Conservation (phyloP, 2,113 vertebrate genomes). For the Meriones unguiculatus region DNA sequence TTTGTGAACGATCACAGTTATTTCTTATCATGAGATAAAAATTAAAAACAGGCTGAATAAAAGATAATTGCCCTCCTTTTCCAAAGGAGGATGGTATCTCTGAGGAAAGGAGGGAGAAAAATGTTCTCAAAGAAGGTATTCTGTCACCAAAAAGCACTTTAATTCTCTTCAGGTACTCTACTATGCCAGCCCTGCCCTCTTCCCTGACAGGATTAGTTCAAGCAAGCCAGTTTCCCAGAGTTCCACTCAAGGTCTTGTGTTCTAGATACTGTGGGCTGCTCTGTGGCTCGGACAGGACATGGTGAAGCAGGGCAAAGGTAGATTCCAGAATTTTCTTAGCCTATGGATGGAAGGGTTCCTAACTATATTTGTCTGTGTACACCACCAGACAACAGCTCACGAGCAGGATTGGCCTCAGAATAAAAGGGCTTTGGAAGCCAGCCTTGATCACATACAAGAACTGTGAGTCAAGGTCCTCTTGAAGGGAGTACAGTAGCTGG, state of each 20-base stretch:
- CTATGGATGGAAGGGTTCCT: neutral
- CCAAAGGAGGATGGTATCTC: constrained; percentile 48
- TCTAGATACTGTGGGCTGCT: neutral
- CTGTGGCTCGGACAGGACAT: neutral
- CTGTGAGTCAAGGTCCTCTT: neutral
- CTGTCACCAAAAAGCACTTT: constrained; percentile 58
- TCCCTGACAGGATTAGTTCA: neutral
- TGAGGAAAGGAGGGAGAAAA: constrained; percentile 56
- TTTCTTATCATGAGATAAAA: constrained; percentile 66
- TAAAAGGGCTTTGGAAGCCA: neutral
- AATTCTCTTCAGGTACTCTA: constrained; percentile 38
- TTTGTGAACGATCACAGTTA: constrained; percentile 73
- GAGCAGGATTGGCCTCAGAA: neutral
- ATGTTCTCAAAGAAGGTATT: constrained; percentile 49
- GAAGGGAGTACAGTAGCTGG: neutral
- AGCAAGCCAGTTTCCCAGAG: constrained; percentile 2
- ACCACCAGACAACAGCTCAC: neutral
- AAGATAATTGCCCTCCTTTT: constrained; percentile 78
- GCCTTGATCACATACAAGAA: neutral
- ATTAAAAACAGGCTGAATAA: constrained; percentile 74
- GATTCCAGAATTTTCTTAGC: constrained; percentile 40
- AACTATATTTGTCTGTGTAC: neutral
- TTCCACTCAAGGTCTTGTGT: neutral
- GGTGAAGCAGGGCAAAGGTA: neutral
- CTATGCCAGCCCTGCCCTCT: neutral